These are phyloP conservation scores for Epistrophe grossulariae DNA, from an alignment of 2,888 invertebrate species.

Conservation along the genomic window DNA sequence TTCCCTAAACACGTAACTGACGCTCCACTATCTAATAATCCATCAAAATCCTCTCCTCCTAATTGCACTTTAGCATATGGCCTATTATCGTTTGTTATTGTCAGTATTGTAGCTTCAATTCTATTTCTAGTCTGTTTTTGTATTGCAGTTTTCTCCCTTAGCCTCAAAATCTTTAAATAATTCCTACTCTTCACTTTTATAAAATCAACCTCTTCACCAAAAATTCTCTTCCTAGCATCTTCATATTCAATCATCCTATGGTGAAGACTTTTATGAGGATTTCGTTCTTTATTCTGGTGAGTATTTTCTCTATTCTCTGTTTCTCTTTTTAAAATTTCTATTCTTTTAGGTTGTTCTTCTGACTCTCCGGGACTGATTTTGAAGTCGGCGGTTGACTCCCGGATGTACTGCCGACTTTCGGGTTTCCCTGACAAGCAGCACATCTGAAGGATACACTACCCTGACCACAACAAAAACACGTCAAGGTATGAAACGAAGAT, in stretches of 20 bases:
- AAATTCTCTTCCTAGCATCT: background rate
- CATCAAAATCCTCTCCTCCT: background rate
- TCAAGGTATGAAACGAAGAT: conserved; percentile 12
- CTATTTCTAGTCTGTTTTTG: background rate
- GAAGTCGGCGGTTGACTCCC: conserved; percentile 12
- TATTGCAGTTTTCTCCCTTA: conserved; percentile 3
- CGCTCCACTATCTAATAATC: conserved; percentile 5
- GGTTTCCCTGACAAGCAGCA: conserved; percentile 17
- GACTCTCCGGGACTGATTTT: background rate
- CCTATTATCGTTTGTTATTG: conserved; percentile 8
- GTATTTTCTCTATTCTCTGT: background rate
- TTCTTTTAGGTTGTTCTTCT: background rate
- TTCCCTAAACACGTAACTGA: conserved; percentile 17
- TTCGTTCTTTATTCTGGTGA: background rate
- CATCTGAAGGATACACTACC: background rate
- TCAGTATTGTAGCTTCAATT: background rate
- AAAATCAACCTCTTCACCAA: background rate
- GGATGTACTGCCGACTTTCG: conserved; percentile 3
- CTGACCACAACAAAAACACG: conserved; percentile 4
- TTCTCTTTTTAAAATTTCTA: background rate
- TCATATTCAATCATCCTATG: background rate
- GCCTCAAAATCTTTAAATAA: background rate
- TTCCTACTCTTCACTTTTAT: background rate
- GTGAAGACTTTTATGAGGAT: background rate
- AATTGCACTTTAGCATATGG: conserved; percentile 10